These are phyloP conservation scores for Emberiza fucata DNA, from an alignment of 2,113 vertebrate species.

Conservation along the genomic window DNA sequence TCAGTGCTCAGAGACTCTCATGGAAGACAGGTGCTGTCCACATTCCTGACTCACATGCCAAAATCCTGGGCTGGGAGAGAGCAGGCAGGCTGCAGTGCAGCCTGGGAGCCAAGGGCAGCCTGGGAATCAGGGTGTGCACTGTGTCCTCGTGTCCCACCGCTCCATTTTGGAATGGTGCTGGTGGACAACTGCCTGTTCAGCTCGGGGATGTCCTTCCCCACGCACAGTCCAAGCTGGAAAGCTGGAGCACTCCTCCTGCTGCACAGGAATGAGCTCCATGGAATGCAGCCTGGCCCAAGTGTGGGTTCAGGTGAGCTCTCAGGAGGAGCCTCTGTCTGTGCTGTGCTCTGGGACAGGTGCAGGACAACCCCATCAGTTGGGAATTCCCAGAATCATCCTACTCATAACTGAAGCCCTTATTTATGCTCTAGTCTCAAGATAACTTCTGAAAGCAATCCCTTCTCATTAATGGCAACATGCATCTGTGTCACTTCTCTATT, in stretches of 20 bases:
- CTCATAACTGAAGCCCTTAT: neutral
- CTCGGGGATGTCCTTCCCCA: neutral
- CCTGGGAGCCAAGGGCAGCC: neutral
- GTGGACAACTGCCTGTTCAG: neutral
- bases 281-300: neutral
- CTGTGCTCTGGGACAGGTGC: neutral
- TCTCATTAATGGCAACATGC: neutral
- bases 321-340: neutral
- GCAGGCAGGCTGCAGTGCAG: neutral
- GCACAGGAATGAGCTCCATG: rapidly evolving
- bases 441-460: slow-evolving; percentile 6
- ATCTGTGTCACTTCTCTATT: neutral
- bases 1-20: neutral
- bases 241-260: neutral
- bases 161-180: neutral
- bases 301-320: neutral
- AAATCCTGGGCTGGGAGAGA: neutral
- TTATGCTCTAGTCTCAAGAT: neutral
- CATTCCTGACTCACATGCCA: neutral
- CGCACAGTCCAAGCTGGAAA: neutral
- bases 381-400: neutral
- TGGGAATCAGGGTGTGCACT: neutral
- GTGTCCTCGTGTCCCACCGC: rapidly evolving
- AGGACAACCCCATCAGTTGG: neutral
- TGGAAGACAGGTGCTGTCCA: neutral